These are phyloP conservation scores for Rhinoptilus africanus DNA, from an alignment of 2,113 vertebrate genomes.

Conservation along the genomic window DNA sequence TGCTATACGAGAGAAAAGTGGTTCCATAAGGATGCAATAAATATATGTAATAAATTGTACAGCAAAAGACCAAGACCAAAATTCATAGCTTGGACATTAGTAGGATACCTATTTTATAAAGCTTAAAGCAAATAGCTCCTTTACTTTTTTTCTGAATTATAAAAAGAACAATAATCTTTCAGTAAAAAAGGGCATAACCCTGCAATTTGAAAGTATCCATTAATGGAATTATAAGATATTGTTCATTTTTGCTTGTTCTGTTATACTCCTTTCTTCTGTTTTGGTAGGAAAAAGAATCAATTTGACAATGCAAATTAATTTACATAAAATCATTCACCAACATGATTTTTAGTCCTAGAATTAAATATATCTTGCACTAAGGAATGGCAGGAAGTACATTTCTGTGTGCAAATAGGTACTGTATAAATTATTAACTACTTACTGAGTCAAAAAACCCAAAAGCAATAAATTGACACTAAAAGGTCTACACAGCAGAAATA, in stretches of 20 bases:
- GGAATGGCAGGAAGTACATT: neutral
- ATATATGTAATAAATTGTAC: neutral
- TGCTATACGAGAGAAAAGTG: neutral
- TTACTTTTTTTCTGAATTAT: conserved; percentile 1
- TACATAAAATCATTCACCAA: conserved; percentile 37
- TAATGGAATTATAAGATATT: conserved; percentile 23
- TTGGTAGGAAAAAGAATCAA: neutral
- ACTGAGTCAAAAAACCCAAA: conserved; percentile 21
- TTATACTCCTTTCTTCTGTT: conserved; percentile 49
- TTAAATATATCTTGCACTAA: conserved; percentile 22
- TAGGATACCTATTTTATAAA: neutral
- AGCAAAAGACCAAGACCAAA: neutral
- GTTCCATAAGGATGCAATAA: neutral
- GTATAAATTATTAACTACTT: conserved; percentile 29
- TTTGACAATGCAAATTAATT: conserved; percentile 48
- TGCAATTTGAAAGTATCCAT: conserved; percentile 17
- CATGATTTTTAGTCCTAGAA: conserved; percentile 28
- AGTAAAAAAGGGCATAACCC: neutral
- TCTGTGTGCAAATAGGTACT: neutral
- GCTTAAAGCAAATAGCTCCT: neutral
- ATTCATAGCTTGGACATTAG: neutral
- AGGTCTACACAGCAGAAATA: neutral
- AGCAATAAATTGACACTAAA: neutral
- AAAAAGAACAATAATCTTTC: neutral
- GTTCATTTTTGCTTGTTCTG: conserved; percentile 13